Base-by-base conservation (phyloP, 2,888 invertebrate genomes). In the Ommatoiulus sabulosus region DNA sequence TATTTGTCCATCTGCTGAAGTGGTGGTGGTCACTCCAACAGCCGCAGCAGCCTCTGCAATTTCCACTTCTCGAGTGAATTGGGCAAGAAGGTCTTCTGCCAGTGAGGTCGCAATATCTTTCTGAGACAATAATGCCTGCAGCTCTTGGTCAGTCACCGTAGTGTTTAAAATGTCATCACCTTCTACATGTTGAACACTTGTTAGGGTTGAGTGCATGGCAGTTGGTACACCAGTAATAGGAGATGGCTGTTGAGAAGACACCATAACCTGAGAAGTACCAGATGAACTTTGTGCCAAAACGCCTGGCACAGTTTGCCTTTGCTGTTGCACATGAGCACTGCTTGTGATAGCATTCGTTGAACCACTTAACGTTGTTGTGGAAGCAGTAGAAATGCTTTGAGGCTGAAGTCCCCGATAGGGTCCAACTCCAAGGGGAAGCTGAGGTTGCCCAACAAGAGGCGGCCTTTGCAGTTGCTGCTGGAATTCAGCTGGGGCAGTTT, bases 11-110 rank as follows among this genome's bases (percentile, higher is more conserved):
- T 57, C 89, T 43, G 44, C 43, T 63, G 89, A 46, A 72, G 57
- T n/a, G 84, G 84, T 46, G 20, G 57, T 44, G n/a, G 88, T 72
- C 43, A 20, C 88, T 24, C 86, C 72, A 12, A 80, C 88, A 84
- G 85, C 86, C 12, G 89, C 86, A 15, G 89, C 84, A 63, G 84
- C 86, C 57, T 84, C 87, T 87, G 90, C 90, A 89, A 88, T 89
- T 89, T 88, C 88, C 88, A 88, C 88, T 43, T 88, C 88, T 44
- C 88, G 43, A 35, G 88, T 84, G 91, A 97, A 96, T 91, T 97
- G 96, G 92, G 97, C 96, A 88, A 98, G 93, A 89, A 98, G 93
- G 93, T 98, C 97, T 92, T 98, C 98, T 84, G 97, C 97, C 90
- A 97, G 94, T 72, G 96, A 96, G 89, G 97, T 96, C 0, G 95